These are phyloP conservation scores for Quadroppia sp. DNA, from an alignment of 2,888 invertebrate genomes.

Conservation along the genomic window DNA sequence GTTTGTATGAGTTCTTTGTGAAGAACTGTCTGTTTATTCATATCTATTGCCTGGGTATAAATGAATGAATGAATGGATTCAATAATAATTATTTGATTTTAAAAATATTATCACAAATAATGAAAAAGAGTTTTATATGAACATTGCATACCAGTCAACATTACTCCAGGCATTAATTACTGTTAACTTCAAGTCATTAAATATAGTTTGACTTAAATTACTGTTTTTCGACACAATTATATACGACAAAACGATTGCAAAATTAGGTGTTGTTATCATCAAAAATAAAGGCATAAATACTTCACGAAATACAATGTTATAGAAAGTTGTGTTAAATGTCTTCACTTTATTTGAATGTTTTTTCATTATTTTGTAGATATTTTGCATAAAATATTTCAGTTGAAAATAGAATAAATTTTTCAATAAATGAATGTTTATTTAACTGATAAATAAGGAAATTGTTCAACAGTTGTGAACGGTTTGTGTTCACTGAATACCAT, in stretches of 20 bases:
- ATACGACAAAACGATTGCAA: conserved; percentile 51
- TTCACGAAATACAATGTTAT: conserved; percentile 42
- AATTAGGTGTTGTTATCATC: conserved; percentile 50
- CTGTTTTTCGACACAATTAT: conserved; percentile 50
- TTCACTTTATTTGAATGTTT: background rate
- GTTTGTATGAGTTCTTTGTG: too few relatives aligned
- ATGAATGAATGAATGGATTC: too few relatives aligned
- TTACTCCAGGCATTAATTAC: conserved; percentile 38
- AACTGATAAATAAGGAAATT: too few relatives aligned
- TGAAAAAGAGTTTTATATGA: too few relatives aligned
- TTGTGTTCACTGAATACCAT: too few relatives aligned
- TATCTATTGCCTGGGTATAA: too few relatives aligned
- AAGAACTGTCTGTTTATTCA: too few relatives aligned
- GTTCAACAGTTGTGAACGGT: too few relatives aligned
- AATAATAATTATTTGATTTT: too few relatives aligned
- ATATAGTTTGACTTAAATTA: conserved; percentile 46
- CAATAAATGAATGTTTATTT: too few relatives aligned
- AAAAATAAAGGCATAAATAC: conserved; percentile 50
- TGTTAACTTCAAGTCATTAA: background rate
- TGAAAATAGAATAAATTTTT: too few relatives aligned
- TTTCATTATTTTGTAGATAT: background rate
- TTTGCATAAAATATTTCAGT: background rate
- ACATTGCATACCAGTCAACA: conserved; percentile 36
- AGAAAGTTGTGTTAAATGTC: background rate
- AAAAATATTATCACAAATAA: too few relatives aligned